Conservation (phyloP, 2,113 vertebrate genomes). For the Cavia porcellus region DNA sequence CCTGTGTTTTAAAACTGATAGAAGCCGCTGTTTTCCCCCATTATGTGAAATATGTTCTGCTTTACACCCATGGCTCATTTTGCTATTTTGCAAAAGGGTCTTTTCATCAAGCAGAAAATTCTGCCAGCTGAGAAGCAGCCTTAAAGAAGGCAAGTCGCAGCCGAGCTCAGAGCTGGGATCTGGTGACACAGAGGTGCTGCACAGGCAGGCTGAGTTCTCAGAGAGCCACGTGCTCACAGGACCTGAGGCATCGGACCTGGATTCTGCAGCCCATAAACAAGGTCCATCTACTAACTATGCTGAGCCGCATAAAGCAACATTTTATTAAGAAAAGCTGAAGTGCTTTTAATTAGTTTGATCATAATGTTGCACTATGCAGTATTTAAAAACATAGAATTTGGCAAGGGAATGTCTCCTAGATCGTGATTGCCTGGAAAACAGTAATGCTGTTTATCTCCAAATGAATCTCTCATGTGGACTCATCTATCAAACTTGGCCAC, state of each 20-base stretch:
- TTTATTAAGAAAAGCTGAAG: constrained; percentile 69
- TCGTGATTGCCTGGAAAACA: constrained; percentile 75
- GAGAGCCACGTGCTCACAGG: not conserved
- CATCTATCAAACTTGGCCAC: constrained; percentile 72
- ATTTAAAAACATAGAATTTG: constrained; percentile 68
- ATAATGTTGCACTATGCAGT: constrained; percentile 59
- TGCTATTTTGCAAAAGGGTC: not conserved
- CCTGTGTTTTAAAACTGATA: not conserved
- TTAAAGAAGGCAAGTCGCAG: not conserved
- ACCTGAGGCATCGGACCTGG: constrained; percentile 11
- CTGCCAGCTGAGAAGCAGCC: constrained; percentile 34
- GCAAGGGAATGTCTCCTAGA: constrained; percentile 71
- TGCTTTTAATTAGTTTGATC: constrained; percentile 77
- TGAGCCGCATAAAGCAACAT: constrained; percentile 45
- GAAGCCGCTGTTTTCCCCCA: not conserved
- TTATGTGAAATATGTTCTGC: not conserved
- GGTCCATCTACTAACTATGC: not conserved
- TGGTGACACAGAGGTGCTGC: not conserved
- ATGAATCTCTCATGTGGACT: constrained; percentile 64
- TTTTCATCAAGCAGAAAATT: constrained; percentile 18
- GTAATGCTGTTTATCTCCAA: constrained; percentile 58
- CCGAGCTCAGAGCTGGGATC: no score
- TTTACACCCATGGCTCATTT: not conserved
- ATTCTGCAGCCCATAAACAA: constrained; percentile 5
- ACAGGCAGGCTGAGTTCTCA: not conserved